A percentile compares a stretch with the other conserved stretches of the same genome.
phyloP scores from a whole-genome alignment of 2,797 vertebrate species.

The Enteromius mattozi region DNA sequence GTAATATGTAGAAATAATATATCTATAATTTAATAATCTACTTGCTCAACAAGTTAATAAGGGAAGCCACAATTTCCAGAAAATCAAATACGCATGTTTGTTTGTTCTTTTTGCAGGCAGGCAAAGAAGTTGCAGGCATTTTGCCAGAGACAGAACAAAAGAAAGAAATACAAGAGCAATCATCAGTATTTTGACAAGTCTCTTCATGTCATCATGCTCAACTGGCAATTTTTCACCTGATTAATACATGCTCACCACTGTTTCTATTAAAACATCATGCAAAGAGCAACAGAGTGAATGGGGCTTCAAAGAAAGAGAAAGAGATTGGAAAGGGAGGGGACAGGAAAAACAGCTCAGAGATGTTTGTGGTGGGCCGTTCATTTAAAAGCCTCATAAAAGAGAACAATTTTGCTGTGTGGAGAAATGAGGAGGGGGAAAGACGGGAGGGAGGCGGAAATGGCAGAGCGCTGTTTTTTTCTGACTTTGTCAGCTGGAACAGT shows the following conservation, averaged over 20 bases:
- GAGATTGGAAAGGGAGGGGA: slow-evolving; percentile 51
- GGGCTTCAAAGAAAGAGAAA: neutral
- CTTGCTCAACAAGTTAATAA: neutral
- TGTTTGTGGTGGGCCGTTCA: slow-evolving; percentile 76
- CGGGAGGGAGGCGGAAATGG: slow-evolving; percentile 47
- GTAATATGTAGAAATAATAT: neutral
- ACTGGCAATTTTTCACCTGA: neutral
- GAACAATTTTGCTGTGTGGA: slow-evolving; percentile 69
- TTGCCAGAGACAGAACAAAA: neutral
- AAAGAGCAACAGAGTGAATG: neutral
- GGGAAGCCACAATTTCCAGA: neutral
- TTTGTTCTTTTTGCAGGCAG: neutral
- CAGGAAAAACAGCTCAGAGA: slow-evolving; percentile 74
- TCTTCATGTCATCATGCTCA: neutral
- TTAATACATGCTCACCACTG: neutral
- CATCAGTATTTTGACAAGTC: neutral
- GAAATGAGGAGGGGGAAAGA: slow-evolving; percentile 36
- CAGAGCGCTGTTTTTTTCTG: slow-evolving; percentile 26
- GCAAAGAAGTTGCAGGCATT: neutral
- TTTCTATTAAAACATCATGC: neutral
- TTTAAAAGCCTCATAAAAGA: slow-evolving; percentile 73
- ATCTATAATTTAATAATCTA: neutral
- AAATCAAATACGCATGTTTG: neutral
- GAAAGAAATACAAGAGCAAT: neutral
- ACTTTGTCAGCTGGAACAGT: slow-evolving; percentile 37